Evolutionary conservation across 2,888 invertebrate genomes (phyloP).

Genomic region (Lysandra coridon): DNA sequence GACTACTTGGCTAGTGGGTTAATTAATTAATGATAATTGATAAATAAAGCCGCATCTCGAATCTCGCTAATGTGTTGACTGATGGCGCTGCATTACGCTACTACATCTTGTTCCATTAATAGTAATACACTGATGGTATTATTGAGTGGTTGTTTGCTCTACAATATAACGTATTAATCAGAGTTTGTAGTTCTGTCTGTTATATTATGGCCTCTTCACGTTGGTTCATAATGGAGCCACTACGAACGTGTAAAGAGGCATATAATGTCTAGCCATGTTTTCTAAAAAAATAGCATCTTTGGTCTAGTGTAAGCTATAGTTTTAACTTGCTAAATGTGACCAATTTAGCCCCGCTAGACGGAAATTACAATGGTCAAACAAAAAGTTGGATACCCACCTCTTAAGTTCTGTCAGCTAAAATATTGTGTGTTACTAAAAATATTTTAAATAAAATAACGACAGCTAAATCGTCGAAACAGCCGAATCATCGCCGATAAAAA

Average conservation of each 20-base stretch:
- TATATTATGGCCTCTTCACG: neutral
- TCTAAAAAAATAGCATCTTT: too few relatives aligned
- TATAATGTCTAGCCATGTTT: too few relatives aligned
- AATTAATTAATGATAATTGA: slow-evolving; percentile 30
- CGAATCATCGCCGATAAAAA: neutral
- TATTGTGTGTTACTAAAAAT: neutral
- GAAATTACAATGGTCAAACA: too few relatives aligned
- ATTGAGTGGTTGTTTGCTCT: neutral
- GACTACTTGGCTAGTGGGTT: slow-evolving; percentile 5
- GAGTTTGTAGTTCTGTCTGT: neutral
- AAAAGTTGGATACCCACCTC: too few relatives aligned
- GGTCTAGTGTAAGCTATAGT: too few relatives aligned
- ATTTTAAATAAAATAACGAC: neutral
- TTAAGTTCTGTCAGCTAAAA: too few relatives aligned
- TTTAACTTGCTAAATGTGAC: too few relatives aligned
- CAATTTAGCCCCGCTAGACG: too few relatives aligned
- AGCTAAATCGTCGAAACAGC: neutral
- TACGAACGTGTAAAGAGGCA: too few relatives aligned
- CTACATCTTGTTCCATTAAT: slow-evolving; percentile 6
- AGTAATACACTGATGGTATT: neutral
- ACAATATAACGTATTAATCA: neutral
- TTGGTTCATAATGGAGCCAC: too few relatives aligned
- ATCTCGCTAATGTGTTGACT: slow-evolving; percentile 31
- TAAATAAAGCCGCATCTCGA: slow-evolving; percentile 30
- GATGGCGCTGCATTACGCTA: neutral